phyloP scores from a whole-genome alignment of 2,113 vertebrate genomes.

The Pteropus alecto region DNA sequence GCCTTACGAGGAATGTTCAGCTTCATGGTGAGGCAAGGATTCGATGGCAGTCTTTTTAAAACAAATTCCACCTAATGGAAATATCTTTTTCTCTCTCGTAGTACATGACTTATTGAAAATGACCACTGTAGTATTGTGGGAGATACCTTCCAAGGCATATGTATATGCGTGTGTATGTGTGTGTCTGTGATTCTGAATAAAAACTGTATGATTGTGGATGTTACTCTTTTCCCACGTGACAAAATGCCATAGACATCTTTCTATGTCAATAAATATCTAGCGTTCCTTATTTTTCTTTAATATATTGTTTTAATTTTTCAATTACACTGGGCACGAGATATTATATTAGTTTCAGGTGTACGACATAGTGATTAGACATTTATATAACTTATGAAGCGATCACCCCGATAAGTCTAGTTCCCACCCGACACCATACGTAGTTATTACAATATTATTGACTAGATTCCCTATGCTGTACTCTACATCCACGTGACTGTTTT shows the following conservation, averaged over 20 bases:
- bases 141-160: background rate
- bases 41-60: background rate
- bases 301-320: no score
- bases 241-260: background rate
- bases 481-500: no score
- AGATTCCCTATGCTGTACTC: no score
- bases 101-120: background rate
- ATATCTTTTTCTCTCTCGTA: background rate
- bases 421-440: no score
- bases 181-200: background rate
- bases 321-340: no score
- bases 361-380: no score
- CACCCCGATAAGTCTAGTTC: no score
- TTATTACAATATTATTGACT: no score
- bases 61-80: background rate
- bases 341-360: no score
- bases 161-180: background rate
- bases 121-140: background rate
- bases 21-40: background rate
- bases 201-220: background rate
- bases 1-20: background rate
- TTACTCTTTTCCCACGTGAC: background rate
- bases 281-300: no score
- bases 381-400: no score
- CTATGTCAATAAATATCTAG: background rate